phyloP scores from a whole-genome alignment of 1,140 invertebrate species.

The Eriocheir sinensis region DNA sequence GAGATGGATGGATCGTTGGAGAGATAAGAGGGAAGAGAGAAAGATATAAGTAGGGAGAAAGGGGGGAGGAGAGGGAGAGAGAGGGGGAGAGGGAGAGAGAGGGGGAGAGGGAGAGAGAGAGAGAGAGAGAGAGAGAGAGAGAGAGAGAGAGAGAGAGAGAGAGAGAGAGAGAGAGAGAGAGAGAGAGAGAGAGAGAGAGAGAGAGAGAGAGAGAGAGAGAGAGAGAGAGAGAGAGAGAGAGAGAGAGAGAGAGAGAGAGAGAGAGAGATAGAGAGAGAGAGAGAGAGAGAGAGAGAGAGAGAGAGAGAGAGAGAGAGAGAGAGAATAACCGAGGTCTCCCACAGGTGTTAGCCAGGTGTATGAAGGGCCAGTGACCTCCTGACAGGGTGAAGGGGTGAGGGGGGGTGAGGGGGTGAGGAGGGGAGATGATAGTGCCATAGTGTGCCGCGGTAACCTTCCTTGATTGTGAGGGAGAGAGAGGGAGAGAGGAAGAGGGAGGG shows the following conservation, averaged over 20 bases:
- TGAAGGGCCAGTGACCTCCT: neutral
- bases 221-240: no score
- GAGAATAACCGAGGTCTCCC: neutral
- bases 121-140: no score
- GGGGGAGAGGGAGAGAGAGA: no score
- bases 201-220: no score
- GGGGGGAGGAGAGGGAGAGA: no score
- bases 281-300: neutral
- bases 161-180: neutral
- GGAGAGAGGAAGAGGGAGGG: no score
- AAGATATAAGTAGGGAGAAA: no score
- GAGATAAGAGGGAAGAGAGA: no score
- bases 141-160: no score
- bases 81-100: neutral
- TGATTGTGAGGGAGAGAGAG: no score
- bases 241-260: no score
- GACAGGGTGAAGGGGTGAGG: neutral
- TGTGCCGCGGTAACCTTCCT: slow-evolving; percentile 10
- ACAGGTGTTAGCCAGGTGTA: neutral
- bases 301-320: neutral
- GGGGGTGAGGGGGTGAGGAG: neutral
- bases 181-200: neutral
- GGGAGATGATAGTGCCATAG: neutral
- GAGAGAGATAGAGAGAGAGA: no score
- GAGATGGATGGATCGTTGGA: neutral